Evolutionary conservation across 2,113 vertebrate species (phyloP).

Genomic region (Osmerus mordax): DNA sequence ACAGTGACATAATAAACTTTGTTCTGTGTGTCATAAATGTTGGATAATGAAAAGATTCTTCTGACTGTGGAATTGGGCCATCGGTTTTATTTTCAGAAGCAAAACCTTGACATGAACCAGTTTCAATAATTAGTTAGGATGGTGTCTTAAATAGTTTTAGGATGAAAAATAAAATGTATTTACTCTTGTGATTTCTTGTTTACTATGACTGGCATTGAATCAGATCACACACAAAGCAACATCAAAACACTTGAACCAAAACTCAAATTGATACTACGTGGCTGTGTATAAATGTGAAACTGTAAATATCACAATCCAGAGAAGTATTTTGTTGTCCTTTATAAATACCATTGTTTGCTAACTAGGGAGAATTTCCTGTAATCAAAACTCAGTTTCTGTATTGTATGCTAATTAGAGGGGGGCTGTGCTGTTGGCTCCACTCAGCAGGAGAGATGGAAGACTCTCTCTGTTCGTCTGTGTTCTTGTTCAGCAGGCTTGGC

Average conservation of each 20-base stretch:
- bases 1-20: background rate
- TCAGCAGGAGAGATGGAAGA: background rate
- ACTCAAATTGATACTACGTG: no score
- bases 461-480: background rate
- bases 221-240: no score
- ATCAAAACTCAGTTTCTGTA: background rate
- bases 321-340: background rate
- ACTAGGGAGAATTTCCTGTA: background rate
- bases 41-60: background rate
- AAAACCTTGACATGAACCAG: constrained; percentile 24
- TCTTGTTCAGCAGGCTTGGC: background rate
- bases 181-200: background rate
- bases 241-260: no score
- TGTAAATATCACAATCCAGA: background rate
- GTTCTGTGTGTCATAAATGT: background rate
- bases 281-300: no score
- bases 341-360: background rate
- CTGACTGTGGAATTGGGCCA: constrained; percentile 17
- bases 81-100: constrained; percentile 27
- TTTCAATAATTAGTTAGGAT: constrained; percentile 22
- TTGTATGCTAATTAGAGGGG: background rate
- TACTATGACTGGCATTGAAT: background rate
- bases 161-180: background rate
- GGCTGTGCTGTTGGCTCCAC: background rate
- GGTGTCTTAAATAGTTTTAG: constrained; percentile 9